These are phyloP conservation scores for Eretmodus cyanostictus DNA, from an alignment of 2,113 vertebrate species.

Conservation along the genomic window DNA sequence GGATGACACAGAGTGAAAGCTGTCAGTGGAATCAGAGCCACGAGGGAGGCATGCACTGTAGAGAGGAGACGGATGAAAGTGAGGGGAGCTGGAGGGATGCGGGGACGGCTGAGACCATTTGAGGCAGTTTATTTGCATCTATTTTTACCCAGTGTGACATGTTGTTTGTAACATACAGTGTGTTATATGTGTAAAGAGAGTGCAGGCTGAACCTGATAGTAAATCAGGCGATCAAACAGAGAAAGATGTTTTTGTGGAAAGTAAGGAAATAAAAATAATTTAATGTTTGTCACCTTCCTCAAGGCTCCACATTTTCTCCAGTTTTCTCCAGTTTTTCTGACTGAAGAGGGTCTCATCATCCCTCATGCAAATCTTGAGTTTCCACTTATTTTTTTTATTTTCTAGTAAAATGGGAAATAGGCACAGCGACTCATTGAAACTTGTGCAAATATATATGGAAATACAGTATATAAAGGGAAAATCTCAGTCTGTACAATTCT, in stretches of 20 bases:
- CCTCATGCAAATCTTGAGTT: not conserved
- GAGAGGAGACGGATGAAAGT: not conserved
- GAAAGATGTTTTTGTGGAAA: not conserved
- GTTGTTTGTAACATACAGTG: not conserved
- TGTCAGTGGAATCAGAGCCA: not conserved
- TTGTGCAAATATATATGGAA: not conserved
- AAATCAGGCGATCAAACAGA: not conserved
- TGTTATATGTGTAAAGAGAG: not conserved
- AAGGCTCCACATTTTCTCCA: not conserved
- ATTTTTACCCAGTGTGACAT: not conserved
- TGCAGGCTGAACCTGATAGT: not conserved
- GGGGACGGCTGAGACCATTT: accelerated
- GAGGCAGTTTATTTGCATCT: not conserved
- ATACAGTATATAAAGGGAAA: not conserved
- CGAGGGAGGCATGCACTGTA: not conserved
- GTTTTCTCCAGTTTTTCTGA: not conserved
- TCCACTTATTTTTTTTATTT: not conserved
- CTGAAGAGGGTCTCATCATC: not conserved
- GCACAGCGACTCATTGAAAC: not conserved
- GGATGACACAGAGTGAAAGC: not conserved
- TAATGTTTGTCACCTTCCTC: not conserved
- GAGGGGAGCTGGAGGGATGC: not conserved
- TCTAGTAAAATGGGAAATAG: not conserved
- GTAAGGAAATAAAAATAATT: not conserved
- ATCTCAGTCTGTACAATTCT: accelerated